These are phyloP conservation scores for Cylas formicarius DNA, from an alignment of 1,140 invertebrate genomes.

Conservation along the genomic window DNA sequence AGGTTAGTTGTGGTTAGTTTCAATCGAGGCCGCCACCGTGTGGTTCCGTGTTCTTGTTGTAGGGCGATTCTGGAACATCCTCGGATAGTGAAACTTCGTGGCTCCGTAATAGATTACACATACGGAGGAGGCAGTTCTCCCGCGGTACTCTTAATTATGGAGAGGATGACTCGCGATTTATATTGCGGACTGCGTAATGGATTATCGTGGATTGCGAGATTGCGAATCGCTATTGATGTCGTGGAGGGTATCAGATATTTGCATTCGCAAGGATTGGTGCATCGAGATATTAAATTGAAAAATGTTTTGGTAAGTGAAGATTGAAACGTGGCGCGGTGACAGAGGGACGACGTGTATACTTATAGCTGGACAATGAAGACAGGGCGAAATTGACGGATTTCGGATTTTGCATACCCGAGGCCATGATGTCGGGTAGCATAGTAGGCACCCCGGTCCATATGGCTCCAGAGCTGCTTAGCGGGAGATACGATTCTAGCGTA, in stretches of 20 bases:
- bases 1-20: constrained; percentile 42
- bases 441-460: constrained; percentile 88
- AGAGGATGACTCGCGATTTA: constrained; percentile 66
- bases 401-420: constrained; percentile 86
- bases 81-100: constrained; percentile 70
- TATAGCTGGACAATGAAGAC: constrained; percentile 58
- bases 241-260: constrained; percentile 79
- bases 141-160: constrained; percentile 76
- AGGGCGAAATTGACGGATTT: constrained; percentile 82
- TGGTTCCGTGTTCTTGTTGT: constrained; percentile 17
- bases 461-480: constrained; percentile 81
- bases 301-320: constrained; percentile 65
- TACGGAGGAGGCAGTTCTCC: constrained; percentile 59
- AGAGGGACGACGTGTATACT: background rate
- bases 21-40: background rate
- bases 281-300: constrained; percentile 86
- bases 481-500: constrained; percentile 76
- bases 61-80: constrained; percentile 80
- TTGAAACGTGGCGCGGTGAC: too few relatives aligned
- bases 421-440: constrained; percentile 82
- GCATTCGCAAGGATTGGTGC: constrained; percentile 80
- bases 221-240: constrained; percentile 77
- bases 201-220: constrained; percentile 58
- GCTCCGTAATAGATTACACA: constrained; percentile 76
- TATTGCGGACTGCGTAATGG: constrained; percentile 71